Conservation (phyloP, 1,140 invertebrate species). For the Cyclina sinensis region DNA sequence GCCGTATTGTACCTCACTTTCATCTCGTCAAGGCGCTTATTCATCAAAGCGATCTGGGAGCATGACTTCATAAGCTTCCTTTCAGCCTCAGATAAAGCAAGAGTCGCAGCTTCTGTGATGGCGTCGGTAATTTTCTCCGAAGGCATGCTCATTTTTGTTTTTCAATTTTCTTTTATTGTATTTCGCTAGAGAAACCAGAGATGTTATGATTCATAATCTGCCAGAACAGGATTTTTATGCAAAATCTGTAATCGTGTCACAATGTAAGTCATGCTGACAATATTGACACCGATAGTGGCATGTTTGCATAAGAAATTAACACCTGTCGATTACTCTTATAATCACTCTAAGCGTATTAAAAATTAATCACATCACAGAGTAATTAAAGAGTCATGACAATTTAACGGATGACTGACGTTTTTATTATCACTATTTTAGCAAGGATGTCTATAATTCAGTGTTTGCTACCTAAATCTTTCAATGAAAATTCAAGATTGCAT, state of each 20-base stretch:
- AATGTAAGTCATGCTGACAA: neutral
- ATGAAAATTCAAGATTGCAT: too few relatives aligned
- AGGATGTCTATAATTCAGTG: too few relatives aligned
- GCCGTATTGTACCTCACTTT: constrained; percentile 65
- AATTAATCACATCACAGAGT: constrained; percentile 1
- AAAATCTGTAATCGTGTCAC: neutral
- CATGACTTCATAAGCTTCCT: constrained; percentile 69
- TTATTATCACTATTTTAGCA: too few relatives aligned
- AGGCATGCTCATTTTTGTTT: neutral
- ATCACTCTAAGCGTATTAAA: neutral
- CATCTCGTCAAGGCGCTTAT: constrained; percentile 59
- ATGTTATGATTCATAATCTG: too few relatives aligned
- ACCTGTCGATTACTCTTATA: constrained; percentile 5
- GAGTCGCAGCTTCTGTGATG: neutral
- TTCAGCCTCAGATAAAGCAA: constrained; percentile 34
- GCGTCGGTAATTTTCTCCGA: neutral
- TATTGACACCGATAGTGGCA: neutral
- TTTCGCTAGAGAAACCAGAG: too few relatives aligned
- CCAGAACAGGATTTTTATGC: neutral
- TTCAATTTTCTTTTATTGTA: neutral
- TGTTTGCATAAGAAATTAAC: constrained; percentile 2
- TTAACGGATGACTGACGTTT: too few relatives aligned
- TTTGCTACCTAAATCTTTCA: too few relatives aligned
- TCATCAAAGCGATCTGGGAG: constrained; percentile 67
- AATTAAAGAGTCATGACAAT: neutral